These are phyloP conservation scores for Cataglyphis altisquamis DNA, from an alignment of 2,888 invertebrate genomes.

Conservation along the genomic window DNA sequence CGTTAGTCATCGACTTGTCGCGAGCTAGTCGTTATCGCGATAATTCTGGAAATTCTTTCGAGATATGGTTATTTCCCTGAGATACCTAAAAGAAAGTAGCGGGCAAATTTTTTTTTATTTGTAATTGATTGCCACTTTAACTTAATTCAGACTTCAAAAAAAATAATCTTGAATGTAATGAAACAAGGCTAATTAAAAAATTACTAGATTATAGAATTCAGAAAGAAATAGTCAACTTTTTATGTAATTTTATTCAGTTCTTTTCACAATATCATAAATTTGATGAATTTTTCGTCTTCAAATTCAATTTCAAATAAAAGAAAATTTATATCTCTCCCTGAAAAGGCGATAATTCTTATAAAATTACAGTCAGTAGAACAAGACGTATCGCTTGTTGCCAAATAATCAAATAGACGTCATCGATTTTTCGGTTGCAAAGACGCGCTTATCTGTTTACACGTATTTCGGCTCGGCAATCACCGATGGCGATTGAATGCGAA, in stretches of 20 bases:
- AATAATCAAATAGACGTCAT: conserved; percentile 4
- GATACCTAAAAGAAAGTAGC: background rate
- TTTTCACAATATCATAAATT: background rate
- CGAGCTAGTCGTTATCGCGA: conserved; percentile 17
- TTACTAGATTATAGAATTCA: background rate
- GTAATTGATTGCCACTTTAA: background rate
- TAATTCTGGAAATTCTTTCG: background rate
- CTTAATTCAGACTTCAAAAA: background rate
- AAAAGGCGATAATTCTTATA: background rate
- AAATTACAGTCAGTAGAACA: background rate
- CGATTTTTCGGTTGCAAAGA: background rate
- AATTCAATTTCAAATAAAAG: background rate
- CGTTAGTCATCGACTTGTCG: background rate
- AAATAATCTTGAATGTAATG: background rate
- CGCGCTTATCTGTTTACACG: conserved; percentile 32
- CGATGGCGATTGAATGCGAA: conserved; percentile 74
- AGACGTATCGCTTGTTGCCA: background rate
- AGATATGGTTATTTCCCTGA: background rate
- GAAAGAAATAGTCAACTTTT: background rate
- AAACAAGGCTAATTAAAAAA: background rate
- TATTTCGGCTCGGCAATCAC: conserved; percentile 56
- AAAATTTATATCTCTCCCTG: background rate
- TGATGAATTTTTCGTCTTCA: background rate
- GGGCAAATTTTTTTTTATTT: background rate
- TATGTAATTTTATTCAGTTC: background rate